Evolutionary conservation across 2,888 invertebrate species (phyloP).

Genomic region (Agrochola macilenta): DNA sequence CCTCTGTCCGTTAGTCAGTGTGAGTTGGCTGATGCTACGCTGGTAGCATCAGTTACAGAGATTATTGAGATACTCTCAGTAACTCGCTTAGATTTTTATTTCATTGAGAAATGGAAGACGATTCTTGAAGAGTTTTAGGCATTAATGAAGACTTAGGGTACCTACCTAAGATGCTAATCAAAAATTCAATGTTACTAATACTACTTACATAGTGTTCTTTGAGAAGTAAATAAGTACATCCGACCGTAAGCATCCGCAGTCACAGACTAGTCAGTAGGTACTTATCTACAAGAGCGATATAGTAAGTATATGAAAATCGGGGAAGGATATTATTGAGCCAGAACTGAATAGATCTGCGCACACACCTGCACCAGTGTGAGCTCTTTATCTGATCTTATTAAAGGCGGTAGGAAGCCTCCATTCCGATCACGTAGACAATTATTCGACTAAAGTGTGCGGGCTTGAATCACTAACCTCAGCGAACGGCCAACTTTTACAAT

Average conservation of each 20-base stretch:
- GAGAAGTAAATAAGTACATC: background rate
- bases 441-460: constrained; percentile 90
- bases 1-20: no score
- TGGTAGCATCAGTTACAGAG: constrained; percentile 21
- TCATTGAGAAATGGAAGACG: background rate
- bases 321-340: constrained; percentile 51
- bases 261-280: background rate
- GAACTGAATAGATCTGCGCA: constrained; percentile 68
- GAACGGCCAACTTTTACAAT: constrained; percentile 90
- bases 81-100: constrained; percentile 12
- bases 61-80: constrained; percentile 19
- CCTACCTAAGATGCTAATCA: no score
- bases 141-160: background rate
- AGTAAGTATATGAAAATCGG: constrained; percentile 26
- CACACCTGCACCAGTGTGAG: constrained; percentile 78
- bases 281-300: constrained; percentile 16
- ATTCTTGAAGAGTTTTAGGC: background rate
- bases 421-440: constrained; percentile 91
- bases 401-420: constrained; percentile 83
- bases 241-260: background rate
- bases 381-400: constrained; percentile 89
- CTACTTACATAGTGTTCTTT: background rate
- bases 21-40: no score
- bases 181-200: background rate
- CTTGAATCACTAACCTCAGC: constrained; percentile 89